Percentiles rank a stretch among this genome's conserved stretches.
Conservation (phyloP, 2,888 invertebrate species). For the Hoplodrina blanda region DNA sequence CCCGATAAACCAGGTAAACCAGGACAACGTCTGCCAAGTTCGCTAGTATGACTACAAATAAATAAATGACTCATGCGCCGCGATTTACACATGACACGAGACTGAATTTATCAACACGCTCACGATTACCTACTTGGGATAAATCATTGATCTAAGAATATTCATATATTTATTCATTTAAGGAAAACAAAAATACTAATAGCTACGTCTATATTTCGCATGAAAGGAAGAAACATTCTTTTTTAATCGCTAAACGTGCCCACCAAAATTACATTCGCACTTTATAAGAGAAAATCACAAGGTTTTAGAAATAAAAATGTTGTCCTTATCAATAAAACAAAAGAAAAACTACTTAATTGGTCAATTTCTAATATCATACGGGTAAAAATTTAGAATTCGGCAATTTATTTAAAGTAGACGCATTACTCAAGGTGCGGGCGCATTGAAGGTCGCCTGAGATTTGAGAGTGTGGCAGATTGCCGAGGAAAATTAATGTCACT, state of each 20-base stretch:
- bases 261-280: too few species aligned
- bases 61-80: too few species aligned
- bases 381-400: conserved; percentile 49
- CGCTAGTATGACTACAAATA: too few species aligned
- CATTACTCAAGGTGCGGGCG: conserved; percentile 51
- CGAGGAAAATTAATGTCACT: conserved; percentile 56
- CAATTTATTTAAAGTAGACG: conserved; percentile 54
- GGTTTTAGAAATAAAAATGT: conserved; percentile 33
- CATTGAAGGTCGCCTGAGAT: conserved; percentile 56
- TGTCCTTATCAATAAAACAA: conserved; percentile 38
- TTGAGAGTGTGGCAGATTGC: conserved; percentile 67
- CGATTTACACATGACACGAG: too few species aligned
- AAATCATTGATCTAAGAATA: too few species aligned
- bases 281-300: conserved; percentile 23
- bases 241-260: too few species aligned
- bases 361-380: conserved; percentile 28
- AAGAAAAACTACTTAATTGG: conserved; percentile 46
- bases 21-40: too few species aligned
- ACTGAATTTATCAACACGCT: too few species aligned
- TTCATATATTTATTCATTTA: too few species aligned
- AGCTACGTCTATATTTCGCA: not conserved
- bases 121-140: too few species aligned
- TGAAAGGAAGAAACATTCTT: not conserved
- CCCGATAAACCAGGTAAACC: too few species aligned
- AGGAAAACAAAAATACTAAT: too few species aligned